Evolutionary conservation across 2,797 vertebrate genomes (phyloP).

Genomic region (Vireo griseus): DNA sequence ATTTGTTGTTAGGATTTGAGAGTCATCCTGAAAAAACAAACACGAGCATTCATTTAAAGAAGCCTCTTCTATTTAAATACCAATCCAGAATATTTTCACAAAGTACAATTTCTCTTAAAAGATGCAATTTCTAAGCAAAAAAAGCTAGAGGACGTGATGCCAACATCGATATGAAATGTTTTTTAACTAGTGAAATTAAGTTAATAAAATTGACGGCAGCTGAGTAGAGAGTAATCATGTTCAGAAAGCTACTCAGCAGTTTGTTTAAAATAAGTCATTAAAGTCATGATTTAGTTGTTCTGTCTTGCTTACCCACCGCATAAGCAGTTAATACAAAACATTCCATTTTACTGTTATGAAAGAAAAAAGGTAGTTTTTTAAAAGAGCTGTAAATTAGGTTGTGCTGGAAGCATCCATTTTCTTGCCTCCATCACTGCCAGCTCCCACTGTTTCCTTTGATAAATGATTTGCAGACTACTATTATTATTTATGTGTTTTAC

Average conservation of each 20-base stretch:
- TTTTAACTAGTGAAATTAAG: constrained; percentile 31
- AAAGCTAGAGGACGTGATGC: background rate
- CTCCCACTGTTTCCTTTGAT: constrained; percentile 73
- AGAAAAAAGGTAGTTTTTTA: constrained; percentile 40
- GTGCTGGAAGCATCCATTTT: constrained; percentile 69
- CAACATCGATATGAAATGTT: background rate
- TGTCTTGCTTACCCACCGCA: constrained; percentile 32
- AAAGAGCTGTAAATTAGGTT: constrained; percentile 69
- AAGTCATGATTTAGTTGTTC: constrained; percentile 28
- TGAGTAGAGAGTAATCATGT: background rate
- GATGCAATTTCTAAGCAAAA: background rate
- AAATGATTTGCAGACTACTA: constrained; percentile 73
- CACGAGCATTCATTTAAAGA: background rate
- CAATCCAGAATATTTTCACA: background rate
- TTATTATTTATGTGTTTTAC: constrained; percentile 80
- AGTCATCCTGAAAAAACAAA: background rate
- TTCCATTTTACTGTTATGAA: constrained; percentile 50
- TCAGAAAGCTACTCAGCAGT: background rate
- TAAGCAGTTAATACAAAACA: constrained; percentile 50
- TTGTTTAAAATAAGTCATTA: constrained; percentile 35
- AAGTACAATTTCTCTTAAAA: background rate
- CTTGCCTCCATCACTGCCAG: constrained; percentile 69
- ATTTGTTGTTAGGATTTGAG: background rate
- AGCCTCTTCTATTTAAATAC: background rate
- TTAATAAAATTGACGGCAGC: background rate